phyloP scores from a whole-genome alignment of 2,113 vertebrate species.

The Perca fluviatilis region DNA sequence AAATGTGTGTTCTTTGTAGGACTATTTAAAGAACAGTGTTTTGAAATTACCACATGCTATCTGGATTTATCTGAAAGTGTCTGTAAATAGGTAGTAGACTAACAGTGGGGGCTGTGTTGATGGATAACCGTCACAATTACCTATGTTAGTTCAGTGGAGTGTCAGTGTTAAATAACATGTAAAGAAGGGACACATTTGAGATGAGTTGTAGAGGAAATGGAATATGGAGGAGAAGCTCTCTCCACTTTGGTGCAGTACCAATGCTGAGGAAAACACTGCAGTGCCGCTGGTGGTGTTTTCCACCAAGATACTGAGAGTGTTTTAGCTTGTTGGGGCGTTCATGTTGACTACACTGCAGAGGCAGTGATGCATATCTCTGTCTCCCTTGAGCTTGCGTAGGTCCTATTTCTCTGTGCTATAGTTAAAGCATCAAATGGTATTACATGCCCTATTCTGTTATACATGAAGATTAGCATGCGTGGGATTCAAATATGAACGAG shows the following conservation, averaged over 20 bases:
- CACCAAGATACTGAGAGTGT: constrained; percentile 71
- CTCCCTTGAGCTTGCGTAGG: constrained; percentile 54
- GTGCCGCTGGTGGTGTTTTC: constrained; percentile 82
- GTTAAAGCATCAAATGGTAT: constrained; percentile 18
- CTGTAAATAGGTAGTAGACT: constrained; percentile 3
- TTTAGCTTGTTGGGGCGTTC: constrained; percentile 76
- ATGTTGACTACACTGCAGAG: constrained; percentile 79
- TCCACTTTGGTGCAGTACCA: constrained; percentile 83
- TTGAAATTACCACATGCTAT: constrained; percentile 2
- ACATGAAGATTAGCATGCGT: constrained; percentile 9
- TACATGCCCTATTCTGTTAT: not conserved
- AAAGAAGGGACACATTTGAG: constrained; percentile 23
- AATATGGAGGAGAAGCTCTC: constrained; percentile 68
- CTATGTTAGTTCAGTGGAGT: constrained; percentile 2
- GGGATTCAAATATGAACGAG: not conserved
- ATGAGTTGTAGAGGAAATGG: constrained; percentile 35
- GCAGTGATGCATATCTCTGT: constrained; percentile 71
- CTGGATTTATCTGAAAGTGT: constrained; percentile 20
- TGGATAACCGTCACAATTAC: constrained; percentile 37
- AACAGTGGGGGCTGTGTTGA: constrained; percentile 6
- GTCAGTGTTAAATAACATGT: constrained; percentile 11
- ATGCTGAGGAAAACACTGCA: constrained; percentile 83
- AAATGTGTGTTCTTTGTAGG: not conserved
- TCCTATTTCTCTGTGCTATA: constrained; percentile 47
- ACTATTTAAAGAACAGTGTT: not conserved